Conservation (phyloP, 2,888 invertebrate genomes). For the Ectemnius lituratus region DNA sequence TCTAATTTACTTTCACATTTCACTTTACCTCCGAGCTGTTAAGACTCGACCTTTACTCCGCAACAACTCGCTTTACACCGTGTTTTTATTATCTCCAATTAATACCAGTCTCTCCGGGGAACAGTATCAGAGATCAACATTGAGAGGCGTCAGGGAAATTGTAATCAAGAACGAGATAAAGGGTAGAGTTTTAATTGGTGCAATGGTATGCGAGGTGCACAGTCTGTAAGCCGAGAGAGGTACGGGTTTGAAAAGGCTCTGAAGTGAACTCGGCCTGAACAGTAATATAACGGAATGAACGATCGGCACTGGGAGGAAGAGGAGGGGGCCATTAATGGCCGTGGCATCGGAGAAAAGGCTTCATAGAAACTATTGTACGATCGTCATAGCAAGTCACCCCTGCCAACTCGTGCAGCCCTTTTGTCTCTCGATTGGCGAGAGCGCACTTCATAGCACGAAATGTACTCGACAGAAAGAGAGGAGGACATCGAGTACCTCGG, state of each 20-base stretch:
- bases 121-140: background rate
- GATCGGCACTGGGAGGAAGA: slow-evolving; percentile 40
- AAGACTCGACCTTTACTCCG: background rate
- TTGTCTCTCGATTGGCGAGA: slow-evolving; percentile 62
- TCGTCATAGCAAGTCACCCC: slow-evolving; percentile 65
- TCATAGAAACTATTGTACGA: slow-evolving; percentile 63
- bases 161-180: slow-evolving; percentile 10
- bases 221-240: slow-evolving; percentile 35
- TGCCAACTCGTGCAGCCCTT: slow-evolving; percentile 59
- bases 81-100: background rate
- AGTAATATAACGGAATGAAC: slow-evolving; percentile 59
- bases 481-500: slow-evolving; percentile 43
- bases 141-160: background rate
- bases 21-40: background rate
- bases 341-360: slow-evolving; percentile 60
- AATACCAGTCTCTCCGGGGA: background rate
- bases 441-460: slow-evolving; percentile 56
- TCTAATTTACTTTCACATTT: slow-evolving; percentile 26
- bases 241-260: slow-evolving; percentile 39
- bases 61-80: background rate
- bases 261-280: slow-evolving; percentile 44
- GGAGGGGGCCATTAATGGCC: slow-evolving; percentile 55
- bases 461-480: slow-evolving; percentile 39
- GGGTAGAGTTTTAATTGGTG: slow-evolving; percentile 10
- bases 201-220: slow-evolving; percentile 41